Base-by-base conservation (phyloP, 2,888 invertebrate species). In the Eurytoma adleriae region DNA sequence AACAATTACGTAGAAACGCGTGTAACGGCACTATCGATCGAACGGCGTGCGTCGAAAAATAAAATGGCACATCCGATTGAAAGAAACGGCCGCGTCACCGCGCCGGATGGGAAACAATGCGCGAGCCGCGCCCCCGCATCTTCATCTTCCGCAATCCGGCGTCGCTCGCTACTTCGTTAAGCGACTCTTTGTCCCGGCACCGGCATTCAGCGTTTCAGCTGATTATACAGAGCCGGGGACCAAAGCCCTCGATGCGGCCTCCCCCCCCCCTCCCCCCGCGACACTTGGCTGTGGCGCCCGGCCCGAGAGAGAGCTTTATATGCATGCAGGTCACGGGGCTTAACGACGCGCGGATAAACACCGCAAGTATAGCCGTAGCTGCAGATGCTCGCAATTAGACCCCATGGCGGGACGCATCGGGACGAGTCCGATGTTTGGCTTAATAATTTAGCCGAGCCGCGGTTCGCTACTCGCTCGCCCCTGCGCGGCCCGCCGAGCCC, bases 321-420 rank as follows among this genome's bases (percentile, higher is more conserved):
- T 16, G 18, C 57, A n/a, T 50, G 27, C 24, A 48, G 52, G 20
- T 40, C 18, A 52, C 12, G 18, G 14, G 52, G 75, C 61, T 75
- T 68, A 75, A 75, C 75, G 52, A 68, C 57, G 68, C 30, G 52
- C 61, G 52, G 52, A 75, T 61, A 68, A 75, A 68, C 48, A 68
- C 61, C 75, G 52, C 75, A 75, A 75, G 75, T 75, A 68, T 30
- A 56, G 66, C 48, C 16, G 16, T 2, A 18, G 59, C 0, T 2
- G 20, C 75, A 75, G 75, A 75, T 75, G 68, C 52, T 68, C 52
- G 30, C 75, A 61, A 68, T 61, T 75, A 75, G 50, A 7, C 7
- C 64, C 30, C 20, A 54, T 30, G 16, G 20, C 7, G 20, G 16
- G 40, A 57, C 61, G 1, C 16, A 20, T 24, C 56, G 20, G 54